phyloP scores from a whole-genome alignment of 2,888 invertebrate species.

The Brenthis hecate region DNA sequence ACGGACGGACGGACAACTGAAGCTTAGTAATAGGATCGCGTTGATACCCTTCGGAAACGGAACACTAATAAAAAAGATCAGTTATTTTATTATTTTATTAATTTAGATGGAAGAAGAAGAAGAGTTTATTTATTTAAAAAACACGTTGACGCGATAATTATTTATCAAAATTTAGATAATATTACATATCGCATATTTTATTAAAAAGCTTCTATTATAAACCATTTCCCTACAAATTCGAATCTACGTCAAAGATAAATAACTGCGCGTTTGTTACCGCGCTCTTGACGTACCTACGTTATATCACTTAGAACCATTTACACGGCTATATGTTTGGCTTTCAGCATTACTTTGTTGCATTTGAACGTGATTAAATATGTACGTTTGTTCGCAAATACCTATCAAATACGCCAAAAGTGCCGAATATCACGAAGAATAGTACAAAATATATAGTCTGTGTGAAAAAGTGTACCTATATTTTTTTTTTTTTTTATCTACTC shows the following conservation, averaged over 20 bases:
- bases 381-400: background rate
- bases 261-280: constrained; percentile 7
- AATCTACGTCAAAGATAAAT: constrained; percentile 21
- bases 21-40: no score
- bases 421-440: background rate
- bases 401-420: background rate
- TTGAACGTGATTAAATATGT: background rate
- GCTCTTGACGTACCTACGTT: constrained; percentile 20
- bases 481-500: no score
- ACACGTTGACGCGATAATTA: no score
- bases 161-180: no score
- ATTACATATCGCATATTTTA: background rate
- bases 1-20: no score
- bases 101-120: no score
- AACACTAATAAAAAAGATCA: no score
- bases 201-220: background rate
- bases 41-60: no score
- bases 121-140: no score
- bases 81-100: no score
- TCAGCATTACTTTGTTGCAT: constrained; percentile 13
- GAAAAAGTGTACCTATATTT: no score
- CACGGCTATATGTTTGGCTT: constrained; percentile 22
- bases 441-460: background rate
- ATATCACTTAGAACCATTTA: constrained; percentile 23
- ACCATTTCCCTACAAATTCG: constrained; percentile 7